A percentile compares a stretch with the other conserved stretches of the same genome.
These are phyloP conservation scores for Nibea albiflora DNA, from an alignment of 2,113 vertebrate genomes.

Conservation along the genomic window DNA sequence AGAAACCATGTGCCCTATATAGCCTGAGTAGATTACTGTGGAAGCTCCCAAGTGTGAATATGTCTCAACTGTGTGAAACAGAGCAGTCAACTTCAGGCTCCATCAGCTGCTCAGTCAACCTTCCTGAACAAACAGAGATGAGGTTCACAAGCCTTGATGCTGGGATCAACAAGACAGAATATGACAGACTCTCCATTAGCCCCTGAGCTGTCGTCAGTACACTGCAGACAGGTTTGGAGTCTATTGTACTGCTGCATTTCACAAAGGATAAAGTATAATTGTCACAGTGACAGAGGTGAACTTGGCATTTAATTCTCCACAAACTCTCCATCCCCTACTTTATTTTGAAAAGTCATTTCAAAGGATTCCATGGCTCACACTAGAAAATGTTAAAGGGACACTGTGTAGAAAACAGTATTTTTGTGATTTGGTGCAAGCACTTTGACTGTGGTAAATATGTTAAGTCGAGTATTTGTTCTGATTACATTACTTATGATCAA, in stretches of 20 bases:
- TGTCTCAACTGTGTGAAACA: slow-evolving; percentile 42
- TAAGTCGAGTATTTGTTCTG: too few relatives aligned
- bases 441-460: too few relatives aligned
- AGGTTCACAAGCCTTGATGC: slow-evolving; percentile 33
- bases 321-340: not conserved
- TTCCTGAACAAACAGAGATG: slow-evolving; percentile 24
- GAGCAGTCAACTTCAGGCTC: slow-evolving; percentile 39
- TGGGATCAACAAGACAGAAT: slow-evolving; percentile 19
- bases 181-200: slow-evolving; percentile 19
- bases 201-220: not conserved
- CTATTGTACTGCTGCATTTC: not conserved
- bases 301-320: slow-evolving; percentile 1
- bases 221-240: slow-evolving; percentile 3
- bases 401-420: too few relatives aligned
- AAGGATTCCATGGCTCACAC: not conserved
- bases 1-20: not conserved
- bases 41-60: slow-evolving; percentile 30
- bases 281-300: not conserved
- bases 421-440: too few relatives aligned
- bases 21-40: not conserved
- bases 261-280: not conserved
- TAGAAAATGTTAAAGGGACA: too few relatives aligned
- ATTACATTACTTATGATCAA: too few relatives aligned
- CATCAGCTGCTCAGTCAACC: slow-evolving; percentile 46
- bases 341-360: not conserved